phyloP scores from a whole-genome alignment of 2,888 invertebrate genomes.

The Gortyna flavago region DNA sequence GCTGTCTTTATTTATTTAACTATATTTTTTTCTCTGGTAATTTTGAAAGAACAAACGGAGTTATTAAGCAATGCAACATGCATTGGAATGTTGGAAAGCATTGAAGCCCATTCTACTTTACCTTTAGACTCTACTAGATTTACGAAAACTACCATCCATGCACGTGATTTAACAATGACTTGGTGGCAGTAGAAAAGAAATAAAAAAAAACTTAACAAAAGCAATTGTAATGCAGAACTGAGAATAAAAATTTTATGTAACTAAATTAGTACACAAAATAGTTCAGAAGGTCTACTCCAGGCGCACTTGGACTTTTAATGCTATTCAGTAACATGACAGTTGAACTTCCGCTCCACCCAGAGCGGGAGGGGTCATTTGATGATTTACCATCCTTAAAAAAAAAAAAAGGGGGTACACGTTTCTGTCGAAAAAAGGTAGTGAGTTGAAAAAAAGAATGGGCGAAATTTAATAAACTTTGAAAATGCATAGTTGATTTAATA shows the following conservation, averaged over 20 bases:
- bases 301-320: not conserved
- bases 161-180: conserved; percentile 30
- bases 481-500: not conserved
- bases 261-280: conserved; percentile 15
- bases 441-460: not conserved
- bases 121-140: not conserved
- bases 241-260: conserved; percentile 53
- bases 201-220: conserved; percentile 46
- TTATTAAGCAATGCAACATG: no score
- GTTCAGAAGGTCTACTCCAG: not conserved
- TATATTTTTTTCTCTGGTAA: conserved; percentile 1
- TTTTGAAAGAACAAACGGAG: not conserved
- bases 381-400: no score
- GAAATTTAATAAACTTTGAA: not conserved
- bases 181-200: conserved; percentile 8
- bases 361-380: no score
- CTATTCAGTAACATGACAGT: not conserved
- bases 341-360: no score
- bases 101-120: not conserved
- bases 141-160: not conserved
- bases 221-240: conserved; percentile 25
- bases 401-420: no score
- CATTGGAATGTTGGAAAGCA: not conserved
- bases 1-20: conserved; percentile 32
- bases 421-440: not conserved